Percentiles rank a stretch among this genome's conserved stretches.
phyloP scores from a whole-genome alignment of 1,140 invertebrate species.

The Caenorhabditis remanei region DNA sequence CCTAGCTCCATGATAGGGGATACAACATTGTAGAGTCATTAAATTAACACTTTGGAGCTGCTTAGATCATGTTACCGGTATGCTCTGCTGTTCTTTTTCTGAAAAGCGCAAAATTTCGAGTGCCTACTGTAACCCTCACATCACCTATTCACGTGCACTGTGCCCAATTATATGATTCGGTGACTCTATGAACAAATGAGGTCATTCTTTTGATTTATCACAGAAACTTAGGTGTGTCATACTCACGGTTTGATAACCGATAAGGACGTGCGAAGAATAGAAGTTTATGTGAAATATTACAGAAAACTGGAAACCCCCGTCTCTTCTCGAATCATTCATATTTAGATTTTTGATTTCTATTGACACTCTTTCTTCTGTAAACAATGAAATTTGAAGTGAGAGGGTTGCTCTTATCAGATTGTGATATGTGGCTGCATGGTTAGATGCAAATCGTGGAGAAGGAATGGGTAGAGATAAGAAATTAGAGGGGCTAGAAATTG shows the following conservation, averaged over 20 bases:
- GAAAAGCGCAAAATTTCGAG: too few species aligned
- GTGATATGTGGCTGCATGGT: conserved; percentile 22
- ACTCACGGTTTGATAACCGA: background rate
- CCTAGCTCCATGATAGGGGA: too few species aligned
- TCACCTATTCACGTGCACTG: background rate
- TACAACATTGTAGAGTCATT: too few species aligned
- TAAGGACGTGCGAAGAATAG: conserved; percentile 7
- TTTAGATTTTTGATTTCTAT: conserved; percentile 6
- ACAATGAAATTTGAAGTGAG: background rate
- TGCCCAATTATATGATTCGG: background rate
- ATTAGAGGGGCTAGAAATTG: conserved; percentile 21
- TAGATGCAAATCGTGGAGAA: background rate
- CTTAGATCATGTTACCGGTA: too few species aligned
- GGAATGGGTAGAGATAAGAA: too few species aligned
- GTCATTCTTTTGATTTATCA: conserved; percentile 23
- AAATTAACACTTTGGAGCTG: too few species aligned
- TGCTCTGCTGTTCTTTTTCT: too few species aligned
- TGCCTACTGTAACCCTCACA: too few species aligned
- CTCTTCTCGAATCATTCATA: too few species aligned
- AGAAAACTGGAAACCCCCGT: conserved; percentile 17
- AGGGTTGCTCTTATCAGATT: background rate
- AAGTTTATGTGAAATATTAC: background rate
- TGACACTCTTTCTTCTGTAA: background rate
- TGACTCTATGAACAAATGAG: conserved; percentile 6
- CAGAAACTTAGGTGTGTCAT: background rate